Evolutionary conservation across 1,140 invertebrate genomes (phyloP), one percentile per base, ranked within the genome.

Genomic region (Drosophila chauvacae): DNA sequence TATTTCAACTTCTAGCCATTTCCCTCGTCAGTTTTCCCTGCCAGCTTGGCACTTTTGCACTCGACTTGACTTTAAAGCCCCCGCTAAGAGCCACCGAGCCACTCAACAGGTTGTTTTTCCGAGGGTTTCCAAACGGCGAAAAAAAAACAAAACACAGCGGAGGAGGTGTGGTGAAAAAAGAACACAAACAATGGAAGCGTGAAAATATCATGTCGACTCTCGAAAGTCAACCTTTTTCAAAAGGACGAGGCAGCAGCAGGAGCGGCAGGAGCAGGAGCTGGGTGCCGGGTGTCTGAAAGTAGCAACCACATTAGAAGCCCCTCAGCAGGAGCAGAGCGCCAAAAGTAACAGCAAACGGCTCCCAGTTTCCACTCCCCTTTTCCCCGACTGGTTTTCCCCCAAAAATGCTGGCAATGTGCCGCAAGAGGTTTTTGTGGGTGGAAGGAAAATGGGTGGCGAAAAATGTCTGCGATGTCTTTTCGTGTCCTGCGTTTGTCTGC

Each of bases 171-270:
- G 4, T 7, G 16, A 63, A 53, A 57, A 48, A 65, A 42, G 53
- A 70, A 42, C 47, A 65, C 64, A 74, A 86, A 90, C 88, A 91
- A 91, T 91, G 86, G 71, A 87, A 83, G 82, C 80, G 82, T 75
- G 81, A 91, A 88, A 91, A 88, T 73, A 87, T 78, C 77, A 80
- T 90, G 87, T 91, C 82, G 82, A 90, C 86, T 86, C 86, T 77
- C 72, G 70, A 75, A 81, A 84, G 39, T 75, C 66, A 83, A 90
- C 86, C 86, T 85, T 84, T 88, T 81, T 74, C 55, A 41, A 74
- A 33, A 48, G 57, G 26, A 51, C 53, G 11, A 33, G 61, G 37
- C 37, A 50, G 26, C 7, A 14, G 48, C n/a, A 28, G 47, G 26
- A 30, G 45, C 1, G 3, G 47, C 10, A 18, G 48, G 9, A 18